Percentiles rank a stretch among this genome's conserved stretches.
Evolutionary conservation across 2,797 vertebrate species (phyloP).

Genomic region (Babyrousa celebensis): DNA sequence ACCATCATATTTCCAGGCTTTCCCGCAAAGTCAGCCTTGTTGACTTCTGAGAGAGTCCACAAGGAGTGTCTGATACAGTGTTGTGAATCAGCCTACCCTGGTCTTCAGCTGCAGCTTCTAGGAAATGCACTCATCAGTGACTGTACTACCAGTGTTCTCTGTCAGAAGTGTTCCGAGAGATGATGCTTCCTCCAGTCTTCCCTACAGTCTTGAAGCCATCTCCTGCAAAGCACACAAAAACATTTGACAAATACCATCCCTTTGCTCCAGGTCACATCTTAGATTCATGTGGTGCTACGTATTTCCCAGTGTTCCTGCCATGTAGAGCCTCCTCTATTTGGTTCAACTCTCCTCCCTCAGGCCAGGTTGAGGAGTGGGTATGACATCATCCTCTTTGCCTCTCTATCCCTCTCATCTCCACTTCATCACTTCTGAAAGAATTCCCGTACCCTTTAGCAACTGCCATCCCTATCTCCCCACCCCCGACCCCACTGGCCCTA

Average conservation of each 20-base stretch:
- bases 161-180: not conserved
- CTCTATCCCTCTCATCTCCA: not conserved
- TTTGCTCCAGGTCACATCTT: not conserved
- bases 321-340: not conserved
- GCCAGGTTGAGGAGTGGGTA: not conserved
- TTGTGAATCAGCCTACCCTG: not conserved
- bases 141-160: not conserved
- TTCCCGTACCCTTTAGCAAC: too few relatives aligned
- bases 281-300: not conserved
- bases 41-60: constrained; percentile 3
- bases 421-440: not conserved
- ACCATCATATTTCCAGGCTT: not conserved
- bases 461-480: too few relatives aligned
- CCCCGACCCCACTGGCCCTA: too few relatives aligned
- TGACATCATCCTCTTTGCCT: not conserved
- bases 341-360: not conserved
- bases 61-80: not conserved
- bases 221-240: not conserved
- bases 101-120: constrained; percentile 9
- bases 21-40: not conserved
- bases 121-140: not conserved
- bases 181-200: not conserved
- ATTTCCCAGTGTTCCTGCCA: not conserved
- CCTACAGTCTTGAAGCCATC: not conserved
- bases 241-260: not conserved